Evolutionary conservation across 1,140 invertebrate genomes (phyloP).

Genomic region (Lethocerus indicus): DNA sequence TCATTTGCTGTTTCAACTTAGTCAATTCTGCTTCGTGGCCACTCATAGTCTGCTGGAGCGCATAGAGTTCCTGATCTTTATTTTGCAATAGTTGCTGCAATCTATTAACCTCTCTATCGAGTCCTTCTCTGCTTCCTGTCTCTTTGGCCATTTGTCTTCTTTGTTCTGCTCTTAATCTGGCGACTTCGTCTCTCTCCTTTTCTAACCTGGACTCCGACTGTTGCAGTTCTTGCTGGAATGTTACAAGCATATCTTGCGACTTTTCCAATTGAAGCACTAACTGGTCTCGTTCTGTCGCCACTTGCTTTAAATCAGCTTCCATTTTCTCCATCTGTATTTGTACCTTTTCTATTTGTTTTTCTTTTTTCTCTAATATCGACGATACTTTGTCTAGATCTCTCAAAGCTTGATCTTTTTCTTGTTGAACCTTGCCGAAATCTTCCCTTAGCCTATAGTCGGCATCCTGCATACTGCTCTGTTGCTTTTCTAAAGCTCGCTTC

Average conservation of each 20-base stretch:
- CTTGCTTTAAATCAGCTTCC: conserved; percentile 65
- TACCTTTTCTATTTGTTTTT: conserved; percentile 60
- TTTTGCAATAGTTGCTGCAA: conserved; percentile 51
- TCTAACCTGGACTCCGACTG: conserved; percentile 64
- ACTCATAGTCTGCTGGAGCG: conserved; percentile 38
- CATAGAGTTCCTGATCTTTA: conserved; percentile 23
- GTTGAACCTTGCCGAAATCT: conserved; percentile 29
- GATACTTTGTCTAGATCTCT: conserved; percentile 55
- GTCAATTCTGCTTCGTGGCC: conserved; percentile 18
- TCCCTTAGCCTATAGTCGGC: conserved; percentile 26
- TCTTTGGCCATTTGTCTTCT: conserved; percentile 47
- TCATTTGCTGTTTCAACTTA: conserved; percentile 28
- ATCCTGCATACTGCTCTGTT: conserved; percentile 32
- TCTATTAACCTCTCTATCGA: conserved; percentile 24
- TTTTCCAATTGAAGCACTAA: conserved; percentile 77
- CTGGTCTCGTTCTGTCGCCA: conserved; percentile 71
- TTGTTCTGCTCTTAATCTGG: conserved; percentile 47
- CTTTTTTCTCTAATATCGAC: conserved; percentile 50
- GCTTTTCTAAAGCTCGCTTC: conserved; percentile 43
- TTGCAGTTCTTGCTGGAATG: conserved; percentile 78
- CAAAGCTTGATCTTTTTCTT: conserved; percentile 48
- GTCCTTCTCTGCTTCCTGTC: conserved; percentile 47
- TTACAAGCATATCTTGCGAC: conserved; percentile 79
- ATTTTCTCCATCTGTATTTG: conserved; percentile 69
- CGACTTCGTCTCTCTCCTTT: conserved; percentile 61